Conservation (phyloP, 2,888 invertebrate species). For the Zaprionus obscuricornis region DNA sequence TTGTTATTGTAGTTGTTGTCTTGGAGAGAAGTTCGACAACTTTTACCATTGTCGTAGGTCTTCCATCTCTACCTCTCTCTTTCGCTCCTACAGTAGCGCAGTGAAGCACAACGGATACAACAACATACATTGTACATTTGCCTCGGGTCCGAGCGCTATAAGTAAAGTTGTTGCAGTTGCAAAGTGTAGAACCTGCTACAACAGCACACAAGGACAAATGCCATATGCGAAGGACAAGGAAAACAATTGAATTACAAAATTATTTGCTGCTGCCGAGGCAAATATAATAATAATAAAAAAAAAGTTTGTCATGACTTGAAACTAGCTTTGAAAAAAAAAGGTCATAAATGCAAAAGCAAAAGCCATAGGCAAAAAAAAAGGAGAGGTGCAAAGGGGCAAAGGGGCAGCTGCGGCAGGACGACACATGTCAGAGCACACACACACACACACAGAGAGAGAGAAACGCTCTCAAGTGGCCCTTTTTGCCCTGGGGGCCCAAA, state of each 20-base stretch:
- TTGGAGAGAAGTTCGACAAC: slow-evolving; percentile 49
- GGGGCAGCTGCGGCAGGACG: slow-evolving; percentile 12
- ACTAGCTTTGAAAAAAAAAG: too few species aligned
- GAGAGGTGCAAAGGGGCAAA: slow-evolving; percentile 33
- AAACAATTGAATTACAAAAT: slow-evolving; percentile 76
- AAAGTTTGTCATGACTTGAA: slow-evolving; percentile 52
- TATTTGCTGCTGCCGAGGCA: slow-evolving; percentile 45
- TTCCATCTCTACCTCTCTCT: slow-evolving; percentile 50
- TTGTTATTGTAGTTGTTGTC: slow-evolving; percentile 45
- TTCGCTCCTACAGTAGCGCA: too few species aligned
- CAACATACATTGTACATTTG: too few species aligned
- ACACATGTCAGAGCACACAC: slow-evolving; percentile 45
- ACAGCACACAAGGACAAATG: slow-evolving; percentile 26
- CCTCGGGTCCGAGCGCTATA: slow-evolving; percentile 16
- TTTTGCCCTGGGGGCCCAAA: slow-evolving; percentile 25
- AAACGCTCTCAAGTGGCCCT: slow-evolving; percentile 53
- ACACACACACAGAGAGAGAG: too few species aligned
- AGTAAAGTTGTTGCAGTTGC: slow-evolving; percentile 23
- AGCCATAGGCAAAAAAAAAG: too few species aligned
- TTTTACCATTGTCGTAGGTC: slow-evolving; percentile 75
- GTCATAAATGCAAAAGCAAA: too few species aligned
- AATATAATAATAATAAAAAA: too few species aligned
- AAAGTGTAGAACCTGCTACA: slow-evolving; percentile 43
- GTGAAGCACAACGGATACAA: slow-evolving; percentile 43
- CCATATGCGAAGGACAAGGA: slow-evolving; percentile 55